Conservation (phyloP, 2,888 invertebrate genomes). For the Hyposoter didymator region DNA sequence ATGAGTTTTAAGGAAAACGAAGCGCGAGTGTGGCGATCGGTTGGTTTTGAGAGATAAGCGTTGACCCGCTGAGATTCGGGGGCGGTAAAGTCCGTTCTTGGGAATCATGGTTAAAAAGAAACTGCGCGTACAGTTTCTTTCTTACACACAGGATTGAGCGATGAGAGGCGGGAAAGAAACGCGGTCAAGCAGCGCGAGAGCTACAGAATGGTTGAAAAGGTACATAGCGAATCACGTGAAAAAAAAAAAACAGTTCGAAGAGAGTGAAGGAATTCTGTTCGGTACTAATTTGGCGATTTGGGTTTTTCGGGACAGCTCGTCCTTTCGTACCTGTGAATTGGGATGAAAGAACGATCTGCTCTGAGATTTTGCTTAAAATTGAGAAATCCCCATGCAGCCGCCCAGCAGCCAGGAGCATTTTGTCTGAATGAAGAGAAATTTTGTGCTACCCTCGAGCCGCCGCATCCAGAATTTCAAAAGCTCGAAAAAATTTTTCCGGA, state of each 20-base stretch:
- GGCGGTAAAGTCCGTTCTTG: constrained; percentile 73
- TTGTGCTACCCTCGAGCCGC: too few relatives aligned
- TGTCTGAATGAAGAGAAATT: too few relatives aligned
- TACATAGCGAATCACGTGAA: neutral
- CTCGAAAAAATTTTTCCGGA: too few relatives aligned
- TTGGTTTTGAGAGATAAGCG: constrained; percentile 56
- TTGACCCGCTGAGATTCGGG: constrained; percentile 63
- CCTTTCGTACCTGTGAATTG: constrained; percentile 45
- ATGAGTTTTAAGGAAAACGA: constrained; percentile 51
- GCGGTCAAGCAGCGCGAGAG: constrained; percentile 21
- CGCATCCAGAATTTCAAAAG: neutral
- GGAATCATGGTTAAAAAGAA: constrained; percentile 73
- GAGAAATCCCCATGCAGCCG: too few relatives aligned
- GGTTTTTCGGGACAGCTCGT: constrained; percentile 17
- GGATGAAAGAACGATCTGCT: neutral
- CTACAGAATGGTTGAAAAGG: constrained; percentile 51
- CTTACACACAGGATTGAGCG: too few relatives aligned
- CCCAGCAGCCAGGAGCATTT: too few relatives aligned
- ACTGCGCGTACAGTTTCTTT: constrained; percentile 61
- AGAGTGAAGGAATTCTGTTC: neutral
- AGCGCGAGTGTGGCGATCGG: constrained; percentile 20
- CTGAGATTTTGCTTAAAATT: constrained; percentile 20
- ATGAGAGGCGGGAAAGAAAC: too few relatives aligned
- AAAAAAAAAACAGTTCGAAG: constrained; percentile 35
- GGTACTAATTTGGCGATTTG: constrained; percentile 17